Base-by-base conservation (phyloP, 2,113 vertebrate genomes). In the Sander vitreus region DNA sequence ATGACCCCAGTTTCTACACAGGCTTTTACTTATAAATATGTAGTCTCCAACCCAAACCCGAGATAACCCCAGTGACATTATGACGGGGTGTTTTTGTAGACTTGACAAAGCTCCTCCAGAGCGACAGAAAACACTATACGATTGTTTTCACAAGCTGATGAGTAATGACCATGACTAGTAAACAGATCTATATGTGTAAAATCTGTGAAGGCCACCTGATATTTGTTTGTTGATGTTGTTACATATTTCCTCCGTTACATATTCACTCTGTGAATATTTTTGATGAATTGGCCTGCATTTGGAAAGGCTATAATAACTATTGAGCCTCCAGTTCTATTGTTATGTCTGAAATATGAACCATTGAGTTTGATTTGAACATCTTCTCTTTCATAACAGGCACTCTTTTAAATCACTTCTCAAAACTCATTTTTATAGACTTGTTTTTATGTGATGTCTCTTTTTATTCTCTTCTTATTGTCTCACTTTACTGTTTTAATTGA, bases 1-100 rank as follows among this genome's bases (percentile, higher is more conserved):
- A 9, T 43, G n/a, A 54, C n/a, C n/a, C 51, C 73, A 54, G 59
- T 53, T 64, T 64, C 15, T 53, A 58, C 51, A 36, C 51, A 39
- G 30, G 13, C 19, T 70, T 69, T 39, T 54, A 21, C 16, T 67
- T 21, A n/a, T n/a, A 13, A 54, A n/a, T 54, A 69, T 69, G 57
- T 62, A 2, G 7, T 62, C 58, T 30, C 54, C 36, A 43, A 25
- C 25, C 7, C 1, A 55, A 55, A n/a, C 25, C n/a, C 0, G n/a
- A 39, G 36, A 25, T 57, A 57, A 69, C 19, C 27, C 50, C 11
- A 23, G 14, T 12, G 53, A 18, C n/a, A 71, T 71, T 57, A 25
- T 27, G n/a, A 15, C 33, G 33, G 15, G 51, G 21, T 58, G 11
- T 43, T 58, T 71, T 54, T 25, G 25, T 68, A 54, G 30, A 71